Conservation (phyloP, 2,888 invertebrate species). For the Tyria jacobaeae region DNA sequence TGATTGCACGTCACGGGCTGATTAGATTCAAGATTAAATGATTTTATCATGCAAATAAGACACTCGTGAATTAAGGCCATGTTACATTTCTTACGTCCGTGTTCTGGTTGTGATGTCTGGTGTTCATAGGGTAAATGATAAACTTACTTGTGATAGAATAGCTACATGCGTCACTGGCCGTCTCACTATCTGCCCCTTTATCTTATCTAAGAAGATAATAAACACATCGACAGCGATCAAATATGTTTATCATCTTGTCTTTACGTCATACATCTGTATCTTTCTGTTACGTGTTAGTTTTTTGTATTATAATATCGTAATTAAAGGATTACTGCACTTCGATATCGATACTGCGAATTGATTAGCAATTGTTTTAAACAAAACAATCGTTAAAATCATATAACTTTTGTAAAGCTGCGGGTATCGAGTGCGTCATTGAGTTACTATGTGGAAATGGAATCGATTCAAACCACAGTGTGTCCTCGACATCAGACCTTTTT, state of each 20-base stretch:
- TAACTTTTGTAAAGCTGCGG: too few species aligned
- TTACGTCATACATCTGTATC: constrained; percentile 26
- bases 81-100: background rate
- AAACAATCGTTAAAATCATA: too few species aligned
- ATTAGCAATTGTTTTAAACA: background rate
- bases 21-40: too few species aligned
- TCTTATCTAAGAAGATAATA: constrained; percentile 45
- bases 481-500: constrained; percentile 11
- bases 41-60: background rate
- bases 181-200: constrained; percentile 31
- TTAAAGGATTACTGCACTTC: constrained; percentile 7
- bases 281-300: constrained; percentile 35
- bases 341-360: background rate
- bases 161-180: constrained; percentile 38
- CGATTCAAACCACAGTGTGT: constrained; percentile 11
- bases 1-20: too few species aligned
- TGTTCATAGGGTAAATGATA: background rate
- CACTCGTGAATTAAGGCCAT: background rate
- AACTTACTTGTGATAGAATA: background rate
- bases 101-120: background rate
- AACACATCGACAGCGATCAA: constrained; percentile 38
- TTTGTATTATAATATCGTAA: constrained; percentile 33
- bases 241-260: constrained; percentile 22
- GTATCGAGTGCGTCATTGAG: background rate
- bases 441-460: background rate